Evolutionary conservation across 2,888 invertebrate species (phyloP).

Genomic region (Synergus itoensis): DNA sequence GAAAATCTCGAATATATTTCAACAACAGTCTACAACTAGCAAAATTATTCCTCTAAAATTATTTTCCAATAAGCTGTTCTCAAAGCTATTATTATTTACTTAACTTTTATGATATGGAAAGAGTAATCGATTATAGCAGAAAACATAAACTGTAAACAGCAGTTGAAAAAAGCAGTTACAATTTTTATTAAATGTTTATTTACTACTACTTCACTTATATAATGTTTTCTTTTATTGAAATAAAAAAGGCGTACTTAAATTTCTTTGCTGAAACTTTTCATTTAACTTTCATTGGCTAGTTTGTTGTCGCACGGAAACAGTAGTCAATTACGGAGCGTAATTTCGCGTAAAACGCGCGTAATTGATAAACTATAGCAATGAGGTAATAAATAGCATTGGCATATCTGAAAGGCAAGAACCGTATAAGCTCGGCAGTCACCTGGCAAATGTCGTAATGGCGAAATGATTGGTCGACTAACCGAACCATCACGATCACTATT

Average conservation of each 20-base stretch:
- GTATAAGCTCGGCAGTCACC: conserved; percentile 42
- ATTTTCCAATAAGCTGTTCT: background rate
- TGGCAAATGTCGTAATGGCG: conserved; percentile 47
- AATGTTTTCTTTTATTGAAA: background rate
- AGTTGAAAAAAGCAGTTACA: background rate
- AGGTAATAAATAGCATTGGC: background rate
- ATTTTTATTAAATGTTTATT: background rate
- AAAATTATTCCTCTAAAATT: background rate
- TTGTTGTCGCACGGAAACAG: background rate
- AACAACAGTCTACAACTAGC: background rate
- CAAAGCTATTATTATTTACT: background rate
- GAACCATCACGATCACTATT: conserved; percentile 48
- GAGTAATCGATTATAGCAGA: background rate
- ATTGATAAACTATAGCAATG: background rate
- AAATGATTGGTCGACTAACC: conserved; percentile 49
- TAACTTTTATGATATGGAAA: background rate
- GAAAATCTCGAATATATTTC: too few species aligned
- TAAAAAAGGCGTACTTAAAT: background rate
- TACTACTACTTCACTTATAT: background rate
- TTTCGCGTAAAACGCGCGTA: background rate
- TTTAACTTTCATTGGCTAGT: background rate
- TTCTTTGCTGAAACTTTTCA: background rate
- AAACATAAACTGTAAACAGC: background rate
- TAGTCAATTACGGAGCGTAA: background rate
- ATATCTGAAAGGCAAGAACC: conserved; percentile 41